These are phyloP conservation scores for Fringilla coelebs DNA, from an alignment of 2,797 vertebrate genomes.

Conservation along the genomic window DNA sequence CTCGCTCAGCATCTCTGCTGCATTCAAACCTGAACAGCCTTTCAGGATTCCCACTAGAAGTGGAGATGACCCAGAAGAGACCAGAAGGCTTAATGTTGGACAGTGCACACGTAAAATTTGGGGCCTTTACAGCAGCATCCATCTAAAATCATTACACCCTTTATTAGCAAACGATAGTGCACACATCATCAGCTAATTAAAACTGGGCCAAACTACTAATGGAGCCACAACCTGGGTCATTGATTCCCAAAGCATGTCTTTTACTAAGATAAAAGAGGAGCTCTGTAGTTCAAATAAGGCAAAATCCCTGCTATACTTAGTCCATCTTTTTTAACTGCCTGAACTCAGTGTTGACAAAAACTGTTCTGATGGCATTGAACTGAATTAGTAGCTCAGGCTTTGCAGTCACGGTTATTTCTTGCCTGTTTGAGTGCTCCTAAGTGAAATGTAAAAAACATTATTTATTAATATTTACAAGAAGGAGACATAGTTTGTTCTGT, in stretches of 20 bases:
- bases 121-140: not conserved
- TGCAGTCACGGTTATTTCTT: not conserved
- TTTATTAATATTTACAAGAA: conserved; percentile 38
- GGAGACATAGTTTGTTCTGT: not conserved
- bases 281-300: not conserved
- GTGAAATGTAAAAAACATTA: not conserved
- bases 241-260: conserved; percentile 30
- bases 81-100: conserved; percentile 25
- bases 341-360: not conserved
- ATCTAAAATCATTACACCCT: conserved; percentile 38
- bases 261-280: not conserved
- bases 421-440: not conserved
- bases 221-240: conserved; percentile 43
- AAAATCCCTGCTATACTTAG: not conserved
- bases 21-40: conserved; percentile 1
- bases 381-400: not conserved
- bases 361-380: not conserved
- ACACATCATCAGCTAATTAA: conserved; percentile 61
- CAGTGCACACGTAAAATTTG: not conserved
- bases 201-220: conserved; percentile 41
- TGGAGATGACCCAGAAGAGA: conserved; percentile 61
- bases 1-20: not conserved
- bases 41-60: conserved; percentile 34
- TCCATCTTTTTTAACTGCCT: not conserved
- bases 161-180: conserved; percentile 52